Evolutionary conservation across 1,140 invertebrate genomes (phyloP), one percentile per base, ranked within the genome.

Genomic region (Episyrphus balteatus): DNA sequence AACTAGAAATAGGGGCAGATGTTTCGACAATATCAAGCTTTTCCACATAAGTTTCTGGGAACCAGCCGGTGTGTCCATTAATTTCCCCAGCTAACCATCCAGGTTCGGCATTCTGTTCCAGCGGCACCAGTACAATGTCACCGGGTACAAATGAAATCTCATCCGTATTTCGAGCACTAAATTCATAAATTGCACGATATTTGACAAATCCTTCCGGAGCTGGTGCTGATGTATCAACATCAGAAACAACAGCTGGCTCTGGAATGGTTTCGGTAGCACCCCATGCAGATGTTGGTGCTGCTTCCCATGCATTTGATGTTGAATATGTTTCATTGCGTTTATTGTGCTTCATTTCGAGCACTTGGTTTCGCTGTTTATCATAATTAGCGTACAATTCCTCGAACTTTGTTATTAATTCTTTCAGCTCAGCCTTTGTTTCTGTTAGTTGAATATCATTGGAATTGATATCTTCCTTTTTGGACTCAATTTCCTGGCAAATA

Each of bases 31-130:
- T 53, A 41, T 53, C 80, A n/a, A 92, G 67, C 26, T 81, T 79
- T 62, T 96, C 89, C 12, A 93, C 92, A 69, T 98, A 98, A 6
- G 90, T 89, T 70, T 96, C 90, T 5, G 96, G 95, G 72, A 98
- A 98, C 91, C 93, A 98, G n/a, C 95, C 94, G 7, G 82, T 84
- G 51, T 86, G 80, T 17, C 75, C 75, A 59, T 86, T 76, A 26
- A 92, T 79, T 61, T 92, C 87, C 5, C 96, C 96, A 52, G 89
- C 88, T 52, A 92, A 74, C 96, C 96, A 99, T n/a, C 94, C 95
- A 10, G 92, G 92, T 64, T 98, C 94, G 1, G 87, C 86, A 57
- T 82, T 84, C 69, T 93, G 86, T 47, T 85, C 83, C 26, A 83
- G 70, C 21, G 89, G 84, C 18, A 95, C 89, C 69, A 84, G 75